Evolutionary conservation across 2,888 invertebrate genomes (phyloP), one percentile per base, ranked within the genome.

Genomic region (Phoronis australis): DNA sequence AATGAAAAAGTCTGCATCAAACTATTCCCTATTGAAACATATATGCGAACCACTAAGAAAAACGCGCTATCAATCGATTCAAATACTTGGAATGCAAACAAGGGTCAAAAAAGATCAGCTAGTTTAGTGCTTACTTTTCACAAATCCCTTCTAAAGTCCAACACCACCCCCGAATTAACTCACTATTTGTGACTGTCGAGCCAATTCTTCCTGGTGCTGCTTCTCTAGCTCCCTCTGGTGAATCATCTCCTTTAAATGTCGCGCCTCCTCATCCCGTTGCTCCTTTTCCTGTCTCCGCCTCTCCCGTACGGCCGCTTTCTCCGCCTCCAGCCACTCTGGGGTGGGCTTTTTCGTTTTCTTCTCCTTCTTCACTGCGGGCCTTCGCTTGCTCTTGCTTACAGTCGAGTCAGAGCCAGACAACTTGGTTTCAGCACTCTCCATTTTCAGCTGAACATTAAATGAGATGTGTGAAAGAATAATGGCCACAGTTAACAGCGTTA

Each of bases 341-440:
- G 39, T 31, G 12, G 23, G 15, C 37, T 22, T 37, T 2, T 15
- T 25, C 9, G 22, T 24, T 4, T 22, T 40, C 15, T 44, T 47
- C 22, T 46, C 45, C 44, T 57, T 55, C 47, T 50, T 46, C 38
- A 39, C 46, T 35, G 25, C 18, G 22, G 31, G 23, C 18, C 18
- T 18, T 18, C 15, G n/a, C 39, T 26, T 4, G n/a, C 23, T 22
- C 6, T 18, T 22, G 4, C n/a, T 41, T 26, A 21, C n/a, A n/a
- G n/a, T n/a, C n/a, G n/a, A n/a, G n/a, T n/a, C n/a, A n/a, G n/a
- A n/a, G n/a, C n/a, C n/a, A n/a, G n/a, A n/a, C n/a, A n/a, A n/a
- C n/a, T n/a, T n/a, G n/a, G n/a, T n/a, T n/a, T 54, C 44, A 1
- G 54, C 58, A 21, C 51, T 50, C 27, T 58, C 50, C 35, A 58